A percentile compares a stretch with the other conserved stretches of the same genome.
These are phyloP conservation scores for Stegophylla sp. DNA, from an alignment of 2,888 invertebrate species.

Conservation along the genomic window DNA sequence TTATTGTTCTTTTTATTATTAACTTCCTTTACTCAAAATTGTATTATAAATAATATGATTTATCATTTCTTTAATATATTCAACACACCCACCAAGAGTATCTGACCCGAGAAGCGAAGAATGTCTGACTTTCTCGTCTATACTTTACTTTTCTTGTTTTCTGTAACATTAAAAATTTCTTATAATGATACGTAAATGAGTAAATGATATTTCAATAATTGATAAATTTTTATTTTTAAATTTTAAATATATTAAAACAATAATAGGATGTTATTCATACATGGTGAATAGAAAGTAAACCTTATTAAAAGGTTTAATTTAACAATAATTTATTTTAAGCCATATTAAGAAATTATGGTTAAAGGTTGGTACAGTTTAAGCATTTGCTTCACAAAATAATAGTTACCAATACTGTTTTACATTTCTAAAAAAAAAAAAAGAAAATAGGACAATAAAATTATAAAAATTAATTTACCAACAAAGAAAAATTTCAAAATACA, in stretches of 20 bases:
- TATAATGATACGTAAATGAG: not conserved
- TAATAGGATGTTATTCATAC: too few species aligned
- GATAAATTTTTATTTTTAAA: not conserved
- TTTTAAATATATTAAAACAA: not conserved
- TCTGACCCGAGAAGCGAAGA: too few species aligned
- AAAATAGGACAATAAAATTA: too few species aligned
- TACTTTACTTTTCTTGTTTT: too few species aligned
- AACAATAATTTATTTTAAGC: not conserved
- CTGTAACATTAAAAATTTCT: too few species aligned
- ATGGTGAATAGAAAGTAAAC: too few species aligned
- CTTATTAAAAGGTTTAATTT: not conserved
- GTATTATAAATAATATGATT: too few species aligned
- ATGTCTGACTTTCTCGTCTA: too few species aligned
- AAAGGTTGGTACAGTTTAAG: not conserved
- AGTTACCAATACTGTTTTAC: not conserved
- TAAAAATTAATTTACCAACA: not conserved
- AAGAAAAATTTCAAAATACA: not conserved
- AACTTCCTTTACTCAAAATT: too few species aligned
- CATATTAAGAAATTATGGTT: not conserved
- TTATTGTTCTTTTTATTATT: too few species aligned
- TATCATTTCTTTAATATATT: too few species aligned
- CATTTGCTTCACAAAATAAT: not conserved
- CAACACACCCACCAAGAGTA: too few species aligned
- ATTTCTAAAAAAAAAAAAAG: slow-evolving; percentile 4
- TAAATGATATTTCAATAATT: slow-evolving; percentile 17